Evolutionary conservation across 2,888 invertebrate genomes (phyloP).

Genomic region (Tromatobia lineatoria): DNA sequence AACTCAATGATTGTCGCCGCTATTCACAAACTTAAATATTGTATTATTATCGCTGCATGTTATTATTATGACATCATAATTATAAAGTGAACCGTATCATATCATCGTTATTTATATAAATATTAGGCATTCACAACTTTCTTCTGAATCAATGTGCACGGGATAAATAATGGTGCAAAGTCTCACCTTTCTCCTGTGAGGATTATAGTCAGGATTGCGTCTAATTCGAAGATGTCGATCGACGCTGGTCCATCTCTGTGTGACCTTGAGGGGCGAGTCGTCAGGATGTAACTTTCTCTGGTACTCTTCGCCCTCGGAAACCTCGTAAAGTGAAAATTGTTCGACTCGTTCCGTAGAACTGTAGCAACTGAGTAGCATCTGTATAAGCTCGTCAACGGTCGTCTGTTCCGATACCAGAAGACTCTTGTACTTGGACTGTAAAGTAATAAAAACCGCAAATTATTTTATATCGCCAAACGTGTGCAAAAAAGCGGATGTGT

Average conservation of each 20-base stretch:
- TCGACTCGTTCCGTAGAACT: conserved; percentile 94
- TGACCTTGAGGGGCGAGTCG: conserved; percentile 93
- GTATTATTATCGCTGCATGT: too few relatives aligned
- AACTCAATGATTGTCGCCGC: too few relatives aligned
- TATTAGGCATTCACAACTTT: too few relatives aligned
- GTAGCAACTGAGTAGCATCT: conserved; percentile 94
- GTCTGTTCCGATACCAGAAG: conserved; percentile 95
- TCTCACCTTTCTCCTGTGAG: conserved; percentile 84
- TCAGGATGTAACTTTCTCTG: conserved; percentile 95
- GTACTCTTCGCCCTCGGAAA: conserved; percentile 93
- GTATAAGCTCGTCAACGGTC: conserved; percentile 94
- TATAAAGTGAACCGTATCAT: too few relatives aligned
- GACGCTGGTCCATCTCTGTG: conserved; percentile 88
- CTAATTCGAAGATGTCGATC: conserved; percentile 94
- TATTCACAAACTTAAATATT: too few relatives aligned
- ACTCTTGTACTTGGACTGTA: conserved; percentile 95
- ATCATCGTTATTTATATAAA: too few relatives aligned
- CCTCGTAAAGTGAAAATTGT: conserved; percentile 95
- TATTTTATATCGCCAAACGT: not conserved
- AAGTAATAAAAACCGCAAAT: conserved; percentile 52
- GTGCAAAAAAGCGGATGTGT: too few relatives aligned
- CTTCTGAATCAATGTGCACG: not conserved
- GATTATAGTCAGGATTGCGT: conserved; percentile 92
- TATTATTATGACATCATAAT: too few relatives aligned
- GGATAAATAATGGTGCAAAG: not conserved